Percentiles rank a stretch among this genome's conserved stretches.
These are phyloP conservation scores for Pavo muticus DNA, from an alignment of 2,113 vertebrate species.

Conservation along the genomic window DNA sequence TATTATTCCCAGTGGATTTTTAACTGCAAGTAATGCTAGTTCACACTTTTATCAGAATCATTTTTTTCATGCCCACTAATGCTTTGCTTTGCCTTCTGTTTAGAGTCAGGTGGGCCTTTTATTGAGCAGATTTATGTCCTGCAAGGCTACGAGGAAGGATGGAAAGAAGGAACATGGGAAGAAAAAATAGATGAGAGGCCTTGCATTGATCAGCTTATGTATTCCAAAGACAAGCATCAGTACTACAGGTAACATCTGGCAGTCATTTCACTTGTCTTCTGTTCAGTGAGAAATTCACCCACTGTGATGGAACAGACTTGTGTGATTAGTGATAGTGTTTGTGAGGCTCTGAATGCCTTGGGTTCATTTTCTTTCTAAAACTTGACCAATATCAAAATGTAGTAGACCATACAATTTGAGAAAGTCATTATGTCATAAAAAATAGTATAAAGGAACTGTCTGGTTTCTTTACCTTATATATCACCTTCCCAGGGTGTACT, in stretches of 20 bases:
- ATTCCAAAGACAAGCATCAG: constrained; percentile 89
- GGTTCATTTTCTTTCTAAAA: not conserved
- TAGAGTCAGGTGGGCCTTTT: constrained; percentile 96
- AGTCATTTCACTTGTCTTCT: not conserved
- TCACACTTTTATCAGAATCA: rapidly evolving
- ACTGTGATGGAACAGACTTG: not conserved
- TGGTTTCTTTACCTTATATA: not conserved
- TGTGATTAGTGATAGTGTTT: not conserved
- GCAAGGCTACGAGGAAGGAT: constrained; percentile 93
- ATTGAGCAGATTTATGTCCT: constrained; percentile 92
- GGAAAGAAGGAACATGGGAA: constrained; percentile 95
- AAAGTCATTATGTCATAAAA: not conserved
- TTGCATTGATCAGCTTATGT: constrained; percentile 88
- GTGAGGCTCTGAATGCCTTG: not conserved
- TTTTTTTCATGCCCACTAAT: not conserved
- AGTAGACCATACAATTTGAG: not conserved
- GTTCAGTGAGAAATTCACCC: not conserved
- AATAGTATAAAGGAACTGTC: not conserved
- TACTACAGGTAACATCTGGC: constrained; percentile 85
- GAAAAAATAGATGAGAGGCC: constrained; percentile 91
- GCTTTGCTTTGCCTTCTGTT: not conserved
- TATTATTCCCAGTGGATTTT: not conserved
- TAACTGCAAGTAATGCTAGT: not conserved
- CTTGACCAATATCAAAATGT: not conserved
- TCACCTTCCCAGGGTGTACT: not conserved